Conservation (phyloP, 37 sponge, comb jelly and placozoan species). For the Aplysina aerophoba region DNA sequence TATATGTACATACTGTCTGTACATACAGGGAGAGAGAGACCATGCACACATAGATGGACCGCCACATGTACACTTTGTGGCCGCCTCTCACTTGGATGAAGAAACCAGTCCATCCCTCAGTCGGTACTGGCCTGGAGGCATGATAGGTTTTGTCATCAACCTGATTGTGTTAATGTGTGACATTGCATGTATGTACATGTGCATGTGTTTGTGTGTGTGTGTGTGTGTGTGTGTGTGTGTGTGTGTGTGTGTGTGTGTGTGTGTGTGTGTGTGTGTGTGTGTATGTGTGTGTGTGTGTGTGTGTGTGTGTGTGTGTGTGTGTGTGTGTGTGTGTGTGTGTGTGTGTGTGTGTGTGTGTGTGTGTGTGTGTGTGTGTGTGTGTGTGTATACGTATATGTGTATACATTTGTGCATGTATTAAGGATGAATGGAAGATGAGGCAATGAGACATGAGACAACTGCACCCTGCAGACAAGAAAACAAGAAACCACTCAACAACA, state of each 20-base stretch:
- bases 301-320: constrained; percentile 34
- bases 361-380: constrained; percentile 21
- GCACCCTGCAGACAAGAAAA: not conserved
- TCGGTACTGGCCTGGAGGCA: constrained; percentile 54
- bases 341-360: constrained; percentile 2
- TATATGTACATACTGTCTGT: not conserved
- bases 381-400: not conserved
- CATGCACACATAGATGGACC: not conserved
- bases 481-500: not conserved
- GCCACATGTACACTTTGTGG: not conserved
- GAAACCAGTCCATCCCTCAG: constrained; percentile 84
- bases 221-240: constrained; percentile 28
- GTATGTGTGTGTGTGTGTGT: constrained; percentile 41
- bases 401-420: not conserved
- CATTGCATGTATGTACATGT: no score
- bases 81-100: constrained; percentile 71
- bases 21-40: not conserved
- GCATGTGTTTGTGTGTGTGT: not conserved
- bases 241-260: constrained; percentile 43
- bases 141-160: constrained; percentile 54
- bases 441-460: no score
- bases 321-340: not conserved
- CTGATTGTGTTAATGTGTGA: constrained; percentile 3
- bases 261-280: constrained; percentile 43
- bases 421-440: no score